phyloP scores from a whole-genome alignment of 2,797 vertebrate genomes.

The Chanos chanos region DNA sequence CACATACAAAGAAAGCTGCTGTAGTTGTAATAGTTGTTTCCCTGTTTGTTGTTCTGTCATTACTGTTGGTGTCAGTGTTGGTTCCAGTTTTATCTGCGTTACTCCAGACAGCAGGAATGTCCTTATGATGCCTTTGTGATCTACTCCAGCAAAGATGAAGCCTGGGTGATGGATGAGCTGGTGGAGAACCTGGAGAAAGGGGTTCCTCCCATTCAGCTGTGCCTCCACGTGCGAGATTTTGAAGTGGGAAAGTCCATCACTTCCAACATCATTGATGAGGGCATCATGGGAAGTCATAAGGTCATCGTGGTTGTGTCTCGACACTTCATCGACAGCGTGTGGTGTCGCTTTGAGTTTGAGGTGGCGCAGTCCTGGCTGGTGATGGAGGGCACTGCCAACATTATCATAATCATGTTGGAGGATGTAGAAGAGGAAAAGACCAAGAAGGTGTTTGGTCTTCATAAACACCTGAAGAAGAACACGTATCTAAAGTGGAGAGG shows the following conservation, averaged over 20 bases:
- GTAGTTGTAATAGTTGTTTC: slow-evolving; percentile 9
- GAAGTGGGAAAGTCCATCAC: slow-evolving; percentile 69
- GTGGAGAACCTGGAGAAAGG: slow-evolving; percentile 72
- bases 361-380: slow-evolving; percentile 67
- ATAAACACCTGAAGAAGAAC: slow-evolving; percentile 72
- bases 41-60: slow-evolving; percentile 1
- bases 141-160: slow-evolving; percentile 76
- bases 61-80: slow-evolving; percentile 28
- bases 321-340: slow-evolving; percentile 59
- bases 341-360: slow-evolving; percentile 65
- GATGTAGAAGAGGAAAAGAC: slow-evolving; percentile 63
- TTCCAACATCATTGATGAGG: slow-evolving; percentile 76
- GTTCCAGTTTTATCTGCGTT: slow-evolving; percentile 37
- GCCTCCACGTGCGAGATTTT: slow-evolving; percentile 76
- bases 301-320: slow-evolving; percentile 61
- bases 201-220: slow-evolving; percentile 66
- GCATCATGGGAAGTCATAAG: slow-evolving; percentile 73
- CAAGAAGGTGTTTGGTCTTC: slow-evolving; percentile 66
- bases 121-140: slow-evolving; percentile 80
- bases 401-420: slow-evolving; percentile 73
- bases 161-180: slow-evolving; percentile 74
- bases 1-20: slow-evolving; percentile 17
- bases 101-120: slow-evolving; percentile 26
- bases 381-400: slow-evolving; percentile 64
- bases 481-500: slow-evolving; percentile 76